A percentile compares a stretch with the other conserved stretches of the same genome.
These are phyloP conservation scores for Parascotia fuliginaria DNA, from an alignment of 2,888 invertebrate species.

Conservation along the genomic window DNA sequence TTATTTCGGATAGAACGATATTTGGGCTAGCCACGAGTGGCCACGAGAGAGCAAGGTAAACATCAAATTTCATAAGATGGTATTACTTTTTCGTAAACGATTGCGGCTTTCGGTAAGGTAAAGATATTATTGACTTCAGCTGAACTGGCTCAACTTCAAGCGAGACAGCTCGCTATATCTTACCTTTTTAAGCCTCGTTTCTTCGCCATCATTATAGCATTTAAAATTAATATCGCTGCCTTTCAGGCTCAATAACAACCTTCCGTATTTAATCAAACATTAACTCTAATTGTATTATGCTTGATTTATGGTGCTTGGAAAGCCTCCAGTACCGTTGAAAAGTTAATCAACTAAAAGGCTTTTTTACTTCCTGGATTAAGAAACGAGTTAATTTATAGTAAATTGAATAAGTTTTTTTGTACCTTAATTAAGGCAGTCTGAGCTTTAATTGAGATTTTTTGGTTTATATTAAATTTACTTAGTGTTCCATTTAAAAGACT, in stretches of 20 bases:
- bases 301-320: conserved; percentile 75
- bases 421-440: conserved; percentile 60
- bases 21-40: too few species aligned
- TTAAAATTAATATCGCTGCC: conserved; percentile 9
- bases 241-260: conserved; percentile 27
- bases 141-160: too few species aligned
- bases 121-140: too few species aligned
- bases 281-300: conserved; percentile 76
- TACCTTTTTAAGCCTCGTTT: neutral
- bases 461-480: conserved; percentile 27
- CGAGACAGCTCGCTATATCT: neutral
- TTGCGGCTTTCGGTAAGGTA: too few species aligned
- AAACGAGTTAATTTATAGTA: conserved; percentile 75
- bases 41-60: too few species aligned
- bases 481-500: neutral
- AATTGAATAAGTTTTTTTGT: conserved; percentile 67
- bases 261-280: conserved; percentile 66
- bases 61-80: too few species aligned
- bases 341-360: conserved; percentile 83
- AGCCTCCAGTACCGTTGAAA: conserved; percentile 74
- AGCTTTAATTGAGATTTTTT: conserved; percentile 19
- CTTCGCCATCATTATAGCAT: neutral
- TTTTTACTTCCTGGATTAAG: conserved; percentile 70
- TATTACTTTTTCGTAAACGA: too few species aligned
- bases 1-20: too few species aligned